A percentile compares a stretch with the other conserved stretches of the same genome.
These are phyloP conservation scores for Chaetura pelagica DNA, from an alignment of 2,113 vertebrate genomes.

Conservation along the genomic window DNA sequence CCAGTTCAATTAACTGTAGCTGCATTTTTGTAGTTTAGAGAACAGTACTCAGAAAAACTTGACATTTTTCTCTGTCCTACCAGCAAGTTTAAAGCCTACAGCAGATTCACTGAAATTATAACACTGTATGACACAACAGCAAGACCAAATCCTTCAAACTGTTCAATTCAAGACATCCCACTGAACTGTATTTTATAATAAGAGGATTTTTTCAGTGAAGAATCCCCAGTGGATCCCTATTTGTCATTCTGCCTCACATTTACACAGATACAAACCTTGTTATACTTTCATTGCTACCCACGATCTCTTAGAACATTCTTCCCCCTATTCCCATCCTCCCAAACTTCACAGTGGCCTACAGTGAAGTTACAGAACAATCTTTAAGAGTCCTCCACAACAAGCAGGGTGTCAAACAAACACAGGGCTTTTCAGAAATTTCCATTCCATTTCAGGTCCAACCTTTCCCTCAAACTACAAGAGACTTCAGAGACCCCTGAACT, in stretches of 20 bases:
- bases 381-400: not conserved
- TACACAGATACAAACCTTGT: not conserved
- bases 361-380: not conserved
- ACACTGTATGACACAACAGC: fast-evolving
- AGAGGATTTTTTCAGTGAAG: not conserved
- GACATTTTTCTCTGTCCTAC: not conserved
- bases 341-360: not conserved
- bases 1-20: not conserved
- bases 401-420: not conserved
- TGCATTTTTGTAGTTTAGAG: not conserved
- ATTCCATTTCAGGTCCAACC: not conserved
- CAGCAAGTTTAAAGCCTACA: not conserved
- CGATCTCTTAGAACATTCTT: not conserved
- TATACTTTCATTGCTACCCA: not conserved
- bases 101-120: not conserved
- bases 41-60: not conserved
- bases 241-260: not conserved
- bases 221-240: not conserved
- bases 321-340: not conserved
- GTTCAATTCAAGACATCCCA: not conserved
- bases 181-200: not conserved
- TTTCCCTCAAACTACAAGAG: not conserved
- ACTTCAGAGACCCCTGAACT: not conserved
- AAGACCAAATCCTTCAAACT: not conserved
- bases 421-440: not conserved